Conservation (phyloP, 1,140 invertebrate genomes). For the Lysiphlebus fabarum region DNA sequence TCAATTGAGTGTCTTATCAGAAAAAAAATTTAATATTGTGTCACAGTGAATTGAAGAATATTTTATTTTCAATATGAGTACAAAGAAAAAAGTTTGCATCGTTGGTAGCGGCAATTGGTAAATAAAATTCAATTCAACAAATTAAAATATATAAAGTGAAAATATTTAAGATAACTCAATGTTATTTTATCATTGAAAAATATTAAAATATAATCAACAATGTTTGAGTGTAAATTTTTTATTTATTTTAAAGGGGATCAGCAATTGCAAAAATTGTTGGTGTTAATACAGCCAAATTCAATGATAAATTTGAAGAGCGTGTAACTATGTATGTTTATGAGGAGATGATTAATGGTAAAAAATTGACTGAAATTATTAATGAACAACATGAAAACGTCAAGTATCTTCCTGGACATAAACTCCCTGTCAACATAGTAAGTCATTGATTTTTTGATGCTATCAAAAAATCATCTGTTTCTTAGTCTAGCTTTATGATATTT, state of each 20-base stretch:
- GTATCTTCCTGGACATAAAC: conserved; percentile 70
- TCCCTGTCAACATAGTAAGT: conserved; percentile 62
- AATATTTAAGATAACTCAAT: too few species aligned
- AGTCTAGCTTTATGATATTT: background rate
- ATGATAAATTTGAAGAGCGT: conserved; percentile 61
- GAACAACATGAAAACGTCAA: conserved; percentile 76
- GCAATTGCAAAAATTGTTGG: conserved; percentile 78
- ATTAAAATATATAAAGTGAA: background rate
- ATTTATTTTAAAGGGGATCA: conserved; percentile 64
- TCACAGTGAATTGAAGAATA: conserved; percentile 7
- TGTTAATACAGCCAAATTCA: conserved; percentile 62
- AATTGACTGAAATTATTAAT: conserved; percentile 79
- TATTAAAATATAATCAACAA: too few species aligned
- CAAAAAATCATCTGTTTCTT: background rate
- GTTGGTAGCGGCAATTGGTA: conserved; percentile 73
- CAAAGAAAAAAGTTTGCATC: conserved; percentile 60
- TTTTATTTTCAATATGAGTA: conserved; percentile 27
- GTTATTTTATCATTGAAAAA: too few species aligned
- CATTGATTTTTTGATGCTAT: background rate
- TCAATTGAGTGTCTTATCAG: conserved; percentile 5
- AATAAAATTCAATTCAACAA: conserved; percentile 22
- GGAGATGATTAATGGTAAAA: conserved; percentile 69
- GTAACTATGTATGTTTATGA: conserved; percentile 78
- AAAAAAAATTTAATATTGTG: background rate
- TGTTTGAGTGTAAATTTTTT: too few species aligned